Base-by-base conservation (phyloP, 2,797 vertebrate species). In the Scarus forsteni region DNA sequence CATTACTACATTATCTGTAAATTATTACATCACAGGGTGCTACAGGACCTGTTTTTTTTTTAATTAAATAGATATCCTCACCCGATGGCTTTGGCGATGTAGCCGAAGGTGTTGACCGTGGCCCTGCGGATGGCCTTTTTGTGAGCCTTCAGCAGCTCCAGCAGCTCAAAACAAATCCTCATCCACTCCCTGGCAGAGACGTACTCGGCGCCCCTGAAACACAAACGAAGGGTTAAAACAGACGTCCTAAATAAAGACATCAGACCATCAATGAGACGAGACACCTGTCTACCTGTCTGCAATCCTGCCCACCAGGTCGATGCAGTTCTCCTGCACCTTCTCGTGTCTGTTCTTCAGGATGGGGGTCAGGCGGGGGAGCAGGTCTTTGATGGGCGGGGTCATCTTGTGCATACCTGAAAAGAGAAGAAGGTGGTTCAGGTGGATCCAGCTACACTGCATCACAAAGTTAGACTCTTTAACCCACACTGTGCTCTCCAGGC, bases 171-270 rank as follows among this genome's bases (percentile, higher is more conserved):
- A 77, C 98, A 99, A 90, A 99, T 99, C 84, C 98, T 96, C 98
- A 99, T 99, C 98, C 98, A 99, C 66, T 99, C 98, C 79, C 98
- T 96, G 74, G 98, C 98, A 19, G 98, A 99, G 61, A 99, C 98
- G 11, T 99, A 99, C 56, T 99, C 98, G 14, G 98, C 98, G 57
- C 98, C 98, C 93, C 98, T 99, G 70, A 53, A 91, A 78, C 19
- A 70, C 2, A 40, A 3, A 52, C 34, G 35, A 34, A 3, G 6
- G 0, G 55, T 74, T n/a, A 60, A 18, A 3, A 12, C 9, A 8
- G 18, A 45, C 15, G 9, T 14, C 6, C 9, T 2, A 0, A 1
- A 34, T 0, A 12, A 12, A 0, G 8, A 12, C 3, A 16, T 14
- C 18, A 0, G 6, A 48, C 0, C 0, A 0, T 0, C 0, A 0